Conservation (phyloP, 2,888 invertebrate species). For the Liopterus haemorrhoidalis region DNA sequence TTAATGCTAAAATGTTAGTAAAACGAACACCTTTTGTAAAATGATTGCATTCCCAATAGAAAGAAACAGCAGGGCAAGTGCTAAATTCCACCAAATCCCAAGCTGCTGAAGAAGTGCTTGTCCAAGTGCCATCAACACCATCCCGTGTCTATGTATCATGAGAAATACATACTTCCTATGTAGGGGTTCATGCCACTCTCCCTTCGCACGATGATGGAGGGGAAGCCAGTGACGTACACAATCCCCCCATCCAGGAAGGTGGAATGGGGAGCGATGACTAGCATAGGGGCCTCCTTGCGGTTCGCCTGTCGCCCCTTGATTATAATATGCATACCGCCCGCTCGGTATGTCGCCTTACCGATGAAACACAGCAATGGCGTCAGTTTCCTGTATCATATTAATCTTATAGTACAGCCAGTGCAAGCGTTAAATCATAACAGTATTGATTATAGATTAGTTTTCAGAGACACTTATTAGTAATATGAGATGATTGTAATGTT, state of each 20-base stretch:
- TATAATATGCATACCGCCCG: conserved; percentile 71
- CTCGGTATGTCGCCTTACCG: conserved; percentile 67
- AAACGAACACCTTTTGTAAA: no score
- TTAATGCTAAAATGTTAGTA: no score
- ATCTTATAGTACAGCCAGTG: conserved; percentile 4
- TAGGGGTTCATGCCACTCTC: conserved; percentile 75
- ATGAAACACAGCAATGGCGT: conserved; percentile 65
- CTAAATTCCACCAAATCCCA: no score
- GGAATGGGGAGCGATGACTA: conserved; percentile 83
- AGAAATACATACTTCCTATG: conserved; percentile 79
- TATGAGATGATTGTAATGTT: no score
- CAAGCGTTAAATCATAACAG: no score
- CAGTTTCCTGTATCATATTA: conserved; percentile 47
- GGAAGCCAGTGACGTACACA: conserved; percentile 74
- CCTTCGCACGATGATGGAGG: conserved; percentile 76
- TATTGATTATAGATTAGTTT: no score
- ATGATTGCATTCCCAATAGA: no score
- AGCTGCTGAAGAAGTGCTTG: conserved; percentile 5
- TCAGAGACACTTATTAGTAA: no score
- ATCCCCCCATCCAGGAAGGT: conserved; percentile 84
- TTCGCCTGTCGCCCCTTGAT: conserved; percentile 71
- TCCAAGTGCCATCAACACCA: background rate
- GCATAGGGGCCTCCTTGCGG: conserved; percentile 73
- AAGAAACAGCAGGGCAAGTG: no score
- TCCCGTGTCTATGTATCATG: background rate